Evolutionary conservation across 2,888 invertebrate genomes (phyloP).

Genomic region (Pristionchus mayeri): DNA sequence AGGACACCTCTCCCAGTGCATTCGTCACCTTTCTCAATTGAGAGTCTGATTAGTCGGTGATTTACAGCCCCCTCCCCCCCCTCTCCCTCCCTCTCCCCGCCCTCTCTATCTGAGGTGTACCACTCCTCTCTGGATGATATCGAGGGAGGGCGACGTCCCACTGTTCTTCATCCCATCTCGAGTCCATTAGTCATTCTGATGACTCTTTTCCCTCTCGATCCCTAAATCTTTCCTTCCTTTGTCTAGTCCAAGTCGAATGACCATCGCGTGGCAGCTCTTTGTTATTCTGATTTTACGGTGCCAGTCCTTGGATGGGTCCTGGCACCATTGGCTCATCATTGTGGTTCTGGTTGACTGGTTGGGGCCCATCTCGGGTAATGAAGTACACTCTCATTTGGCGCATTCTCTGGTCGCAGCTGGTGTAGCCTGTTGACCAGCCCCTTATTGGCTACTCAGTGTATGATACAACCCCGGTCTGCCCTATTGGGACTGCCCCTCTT

Average conservation of each 20-base stretch:
- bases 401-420: constrained; percentile 38
- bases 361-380: constrained; percentile 15
- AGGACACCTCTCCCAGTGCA: constrained; percentile 26
- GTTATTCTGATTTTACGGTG: constrained; percentile 33
- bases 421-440: constrained; percentile 29
- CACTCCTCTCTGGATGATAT: background rate
- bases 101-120: background rate
- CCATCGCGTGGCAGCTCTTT: background rate
- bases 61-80: background rate
- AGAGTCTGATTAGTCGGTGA: constrained; percentile 37
- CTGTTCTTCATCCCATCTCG: background rate
- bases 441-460: constrained; percentile 29
- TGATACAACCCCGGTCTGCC: constrained; percentile 30
- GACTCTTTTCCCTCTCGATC: constrained; percentile 2
- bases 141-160: constrained; percentile 4
- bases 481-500: constrained; percentile 28
- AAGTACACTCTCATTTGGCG: constrained; percentile 24
- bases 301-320: background rate
- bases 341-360: background rate
- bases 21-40: background rate
- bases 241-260: background rate
- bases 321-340: background rate
- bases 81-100: background rate
- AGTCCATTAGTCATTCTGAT: constrained; percentile 27
- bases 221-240: constrained; percentile 10